Base-by-base conservation (phyloP, 2,797 vertebrate genomes). In the Hyperoplus lanceolatus region DNA sequence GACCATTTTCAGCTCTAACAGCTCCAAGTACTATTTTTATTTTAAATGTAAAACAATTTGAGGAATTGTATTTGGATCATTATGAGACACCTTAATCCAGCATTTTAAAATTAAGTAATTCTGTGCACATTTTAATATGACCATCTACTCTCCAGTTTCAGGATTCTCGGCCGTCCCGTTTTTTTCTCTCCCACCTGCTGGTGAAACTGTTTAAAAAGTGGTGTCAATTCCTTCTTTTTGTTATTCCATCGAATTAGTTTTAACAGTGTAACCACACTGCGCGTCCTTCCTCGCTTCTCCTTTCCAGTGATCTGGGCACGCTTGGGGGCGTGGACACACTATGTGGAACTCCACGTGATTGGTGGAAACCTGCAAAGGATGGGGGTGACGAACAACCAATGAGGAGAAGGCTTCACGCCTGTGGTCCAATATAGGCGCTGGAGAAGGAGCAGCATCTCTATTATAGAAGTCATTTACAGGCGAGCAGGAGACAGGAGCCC, bases 341-440 rank as follows among this genome's bases (percentile, higher is more conserved):
- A 41, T 21, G 1, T 12, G 36, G 13, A 10, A 8, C 63, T 71
- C 75, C 65, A 46, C 70, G 8, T 82, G 75, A 89, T 92, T 93
- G 85, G 90, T 11, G 36, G 76, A 82, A 57, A 13, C 21, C 14
- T 21, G 14, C 39, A 58, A 60, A 18, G 42, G 87, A 86, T 59
- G 68, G 79, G 76, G 16, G 48, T 4, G 6, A 46, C 39, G 69
- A 16, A 84, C 77, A 65, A 67, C 84, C 85, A 89, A 83, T 85
- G 53, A 93, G 92, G 77, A 88, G 86, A 68, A 73, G 89, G 66
- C 82, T 76, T 68, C 50, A 54, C 80, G 85, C 51, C 61, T 42
- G 55, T 5, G 43, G 74, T 92, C 90, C 88, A 82, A 94, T 94
- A 93, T 93, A 95, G 89, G 86, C 87, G 90, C 83, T 75, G 86